These are phyloP conservation scores for Craseonycteris thonglongyai DNA, from an alignment of 2,113 vertebrate genomes.

Conservation along the genomic window DNA sequence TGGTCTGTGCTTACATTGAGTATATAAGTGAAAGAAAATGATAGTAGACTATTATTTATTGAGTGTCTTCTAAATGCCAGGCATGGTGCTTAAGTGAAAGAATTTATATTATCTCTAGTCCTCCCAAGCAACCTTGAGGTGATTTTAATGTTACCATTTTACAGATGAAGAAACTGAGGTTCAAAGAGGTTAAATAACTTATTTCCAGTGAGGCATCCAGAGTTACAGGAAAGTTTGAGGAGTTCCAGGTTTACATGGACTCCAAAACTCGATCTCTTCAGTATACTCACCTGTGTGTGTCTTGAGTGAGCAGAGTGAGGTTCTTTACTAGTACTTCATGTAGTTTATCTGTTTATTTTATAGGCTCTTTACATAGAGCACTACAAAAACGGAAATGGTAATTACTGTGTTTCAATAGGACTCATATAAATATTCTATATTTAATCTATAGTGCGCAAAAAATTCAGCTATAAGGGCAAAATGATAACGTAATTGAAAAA, in stretches of 20 bases:
- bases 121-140: background rate
- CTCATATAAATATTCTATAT: background rate
- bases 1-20: background rate
- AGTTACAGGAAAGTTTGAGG: background rate
- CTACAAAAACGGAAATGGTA: background rate
- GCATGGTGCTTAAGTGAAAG: background rate
- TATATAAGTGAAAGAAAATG: background rate
- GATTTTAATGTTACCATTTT: background rate
- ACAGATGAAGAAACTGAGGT: background rate
- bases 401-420: background rate
- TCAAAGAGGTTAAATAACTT: background rate
- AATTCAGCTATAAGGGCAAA: background rate
- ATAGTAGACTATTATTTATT: background rate
- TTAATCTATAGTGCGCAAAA: constrained; percentile 2
- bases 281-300: background rate
- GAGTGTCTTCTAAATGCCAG: background rate
- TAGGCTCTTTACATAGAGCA: background rate
- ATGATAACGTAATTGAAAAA: background rate
- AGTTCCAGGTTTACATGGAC: background rate
- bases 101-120: background rate
- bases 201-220: background rate
- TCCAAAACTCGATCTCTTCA: background rate
- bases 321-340: background rate
- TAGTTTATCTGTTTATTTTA: constrained; percentile 24
- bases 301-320: background rate